These are phyloP conservation scores for Chironomus tentans DNA, from an alignment of 2,888 invertebrate species.

Conservation along the genomic window DNA sequence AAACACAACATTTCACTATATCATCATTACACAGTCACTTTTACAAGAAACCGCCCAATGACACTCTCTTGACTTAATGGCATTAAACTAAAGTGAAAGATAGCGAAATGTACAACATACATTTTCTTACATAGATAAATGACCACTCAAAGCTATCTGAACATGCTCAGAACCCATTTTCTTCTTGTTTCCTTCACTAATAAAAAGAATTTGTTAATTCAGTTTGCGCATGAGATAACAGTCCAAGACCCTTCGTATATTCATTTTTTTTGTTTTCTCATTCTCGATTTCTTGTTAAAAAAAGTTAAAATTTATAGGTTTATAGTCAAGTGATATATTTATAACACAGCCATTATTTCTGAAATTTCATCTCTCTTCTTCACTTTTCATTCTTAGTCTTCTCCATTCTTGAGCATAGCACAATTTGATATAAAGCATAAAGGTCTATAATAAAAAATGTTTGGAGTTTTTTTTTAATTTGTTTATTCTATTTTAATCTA, in stretches of 20 bases:
- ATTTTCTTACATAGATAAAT: neutral
- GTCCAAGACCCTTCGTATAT: neutral
- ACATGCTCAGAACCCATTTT: neutral
- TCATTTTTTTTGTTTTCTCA: neutral
- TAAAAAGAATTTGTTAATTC: neutral
- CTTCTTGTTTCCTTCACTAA: neutral
- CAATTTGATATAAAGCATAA: neutral
- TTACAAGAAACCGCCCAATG: too few relatives aligned
- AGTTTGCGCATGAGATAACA: neutral
- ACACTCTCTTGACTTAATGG: too few relatives aligned
- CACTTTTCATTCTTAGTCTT: neutral
- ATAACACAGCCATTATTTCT: constrained; percentile 8
- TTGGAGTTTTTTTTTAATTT: constrained; percentile 8
- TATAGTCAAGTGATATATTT: constrained; percentile 10
- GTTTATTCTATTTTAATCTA: constrained; percentile 24
- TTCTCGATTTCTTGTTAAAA: neutral
- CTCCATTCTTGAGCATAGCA: neutral
- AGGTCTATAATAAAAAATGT: neutral
- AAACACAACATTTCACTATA: too few relatives aligned
- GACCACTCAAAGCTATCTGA: neutral
- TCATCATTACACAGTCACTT: too few relatives aligned
- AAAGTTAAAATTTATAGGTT: constrained; percentile 9
- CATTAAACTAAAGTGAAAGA: too few relatives aligned
- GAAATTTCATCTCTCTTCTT: neutral
- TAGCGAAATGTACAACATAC: neutral